A percentile compares a stretch with the other conserved stretches of the same genome.
Conservation (phyloP, 2,113 vertebrate genomes). For the Cyanistes caeruleus region DNA sequence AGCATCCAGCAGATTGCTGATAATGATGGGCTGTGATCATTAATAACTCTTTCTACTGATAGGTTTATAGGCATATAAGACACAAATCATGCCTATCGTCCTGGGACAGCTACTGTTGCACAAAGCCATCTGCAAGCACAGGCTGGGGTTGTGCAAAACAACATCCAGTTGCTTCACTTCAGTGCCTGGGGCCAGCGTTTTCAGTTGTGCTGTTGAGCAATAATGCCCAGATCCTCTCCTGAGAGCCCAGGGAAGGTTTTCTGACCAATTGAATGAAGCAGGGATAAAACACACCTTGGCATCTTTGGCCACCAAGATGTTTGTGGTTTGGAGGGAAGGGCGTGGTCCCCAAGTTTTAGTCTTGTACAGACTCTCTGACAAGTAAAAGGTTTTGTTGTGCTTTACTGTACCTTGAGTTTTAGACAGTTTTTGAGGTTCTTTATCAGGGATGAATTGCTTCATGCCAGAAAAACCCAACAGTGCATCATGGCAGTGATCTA, state of each 20-base stretch:
- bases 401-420: background rate
- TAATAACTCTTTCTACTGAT: conserved; percentile 8
- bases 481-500: background rate
- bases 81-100: background rate
- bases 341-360: background rate
- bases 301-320: background rate
- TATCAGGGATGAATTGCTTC: background rate
- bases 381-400: background rate
- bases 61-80: background rate
- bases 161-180: background rate
- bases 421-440: background rate
- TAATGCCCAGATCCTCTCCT: background rate
- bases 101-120: background rate
- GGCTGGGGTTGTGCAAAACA: background rate
- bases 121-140: background rate
- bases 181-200: background rate
- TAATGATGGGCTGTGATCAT: background rate
- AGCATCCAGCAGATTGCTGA: background rate
- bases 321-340: background rate
- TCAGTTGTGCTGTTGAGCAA: background rate
- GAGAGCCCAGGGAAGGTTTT: background rate
- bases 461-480: background rate
- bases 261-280: background rate
- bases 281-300: background rate
- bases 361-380: background rate